Evolutionary conservation across 2,113 vertebrate genomes (phyloP).

Genomic region (Meleagris gallopavo): DNA sequence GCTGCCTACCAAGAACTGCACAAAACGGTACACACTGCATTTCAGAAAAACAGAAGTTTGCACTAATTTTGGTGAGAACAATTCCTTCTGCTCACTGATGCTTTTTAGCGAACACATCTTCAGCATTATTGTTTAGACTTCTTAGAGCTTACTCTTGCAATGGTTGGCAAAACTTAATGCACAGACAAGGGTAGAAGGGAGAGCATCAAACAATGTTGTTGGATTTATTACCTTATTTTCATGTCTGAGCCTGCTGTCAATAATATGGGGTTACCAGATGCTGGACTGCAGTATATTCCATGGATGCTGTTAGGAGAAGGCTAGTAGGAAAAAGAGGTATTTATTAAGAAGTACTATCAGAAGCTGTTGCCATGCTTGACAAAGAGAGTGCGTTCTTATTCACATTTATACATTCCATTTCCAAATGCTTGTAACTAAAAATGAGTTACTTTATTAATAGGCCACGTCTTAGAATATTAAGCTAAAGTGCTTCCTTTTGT

Average conservation of each 20-base stretch:
- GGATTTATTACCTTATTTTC: conserved; percentile 90
- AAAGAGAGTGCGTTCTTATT: neutral
- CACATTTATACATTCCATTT: neutral
- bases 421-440: neutral
- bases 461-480: neutral
- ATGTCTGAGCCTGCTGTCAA: conserved; percentile 98
- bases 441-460: neutral
- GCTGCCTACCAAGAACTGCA: neutral
- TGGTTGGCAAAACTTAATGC: neutral
- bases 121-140: neutral
- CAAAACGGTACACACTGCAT: neutral
- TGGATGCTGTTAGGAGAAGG: conserved; percentile 94
- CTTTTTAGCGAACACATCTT: neutral
- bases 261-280: conserved; percentile 96
- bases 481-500: neutral
- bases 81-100: neutral
- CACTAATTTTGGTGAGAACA: neutral
- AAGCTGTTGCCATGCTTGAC: neutral
- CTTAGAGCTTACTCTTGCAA: neutral
- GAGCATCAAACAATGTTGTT: neutral
- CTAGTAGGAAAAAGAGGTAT: conserved; percentile 67
- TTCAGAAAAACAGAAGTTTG: neutral
- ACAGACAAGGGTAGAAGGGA: neutral
- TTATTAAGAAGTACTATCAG: neutral
- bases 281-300: conserved; percentile 96